Evolutionary conservation across 2,113 vertebrate species (phyloP).

Genomic region (Oostethus manadensis): DNA sequence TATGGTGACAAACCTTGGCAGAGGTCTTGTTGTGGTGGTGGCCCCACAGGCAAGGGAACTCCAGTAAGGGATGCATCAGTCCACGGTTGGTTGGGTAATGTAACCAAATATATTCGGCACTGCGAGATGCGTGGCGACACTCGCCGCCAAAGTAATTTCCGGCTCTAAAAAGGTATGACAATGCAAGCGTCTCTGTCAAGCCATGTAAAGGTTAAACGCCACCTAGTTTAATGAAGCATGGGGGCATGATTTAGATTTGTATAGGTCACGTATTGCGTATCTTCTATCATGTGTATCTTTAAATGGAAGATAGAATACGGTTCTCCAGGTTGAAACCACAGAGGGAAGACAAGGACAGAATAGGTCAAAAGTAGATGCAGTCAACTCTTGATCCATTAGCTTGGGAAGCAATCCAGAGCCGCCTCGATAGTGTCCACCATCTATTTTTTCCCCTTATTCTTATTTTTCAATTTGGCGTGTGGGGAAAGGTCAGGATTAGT

Average conservation of each 20-base stretch:
- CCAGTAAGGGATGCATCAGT: constrained; percentile 10
- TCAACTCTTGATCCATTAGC: constrained; percentile 62
- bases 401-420: constrained; percentile 47
- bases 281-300: constrained; percentile 24
- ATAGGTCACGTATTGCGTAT: constrained; percentile 22
- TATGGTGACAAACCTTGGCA: background rate
- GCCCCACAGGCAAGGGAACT: constrained; percentile 19
- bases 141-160: constrained; percentile 64
- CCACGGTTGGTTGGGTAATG: constrained; percentile 52
- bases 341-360: constrained; percentile 39
- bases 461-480: constrained; percentile 76
- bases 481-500: constrained; percentile 78
- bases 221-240: constrained; percentile 31
- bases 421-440: constrained; percentile 71
- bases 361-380: constrained; percentile 47
- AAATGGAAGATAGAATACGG: constrained; percentile 20
- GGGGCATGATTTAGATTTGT: constrained; percentile 24
- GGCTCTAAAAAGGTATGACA: constrained; percentile 73
- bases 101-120: constrained; percentile 65
- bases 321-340: constrained; percentile 20
- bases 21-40: constrained; percentile 18
- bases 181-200: constrained; percentile 27
- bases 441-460: constrained; percentile 68
- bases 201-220: constrained; percentile 36
- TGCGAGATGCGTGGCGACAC: constrained; percentile 47